These are phyloP conservation scores for Calephelis nemesis DNA, from an alignment of 1,140 invertebrate species.

Conservation along the genomic window DNA sequence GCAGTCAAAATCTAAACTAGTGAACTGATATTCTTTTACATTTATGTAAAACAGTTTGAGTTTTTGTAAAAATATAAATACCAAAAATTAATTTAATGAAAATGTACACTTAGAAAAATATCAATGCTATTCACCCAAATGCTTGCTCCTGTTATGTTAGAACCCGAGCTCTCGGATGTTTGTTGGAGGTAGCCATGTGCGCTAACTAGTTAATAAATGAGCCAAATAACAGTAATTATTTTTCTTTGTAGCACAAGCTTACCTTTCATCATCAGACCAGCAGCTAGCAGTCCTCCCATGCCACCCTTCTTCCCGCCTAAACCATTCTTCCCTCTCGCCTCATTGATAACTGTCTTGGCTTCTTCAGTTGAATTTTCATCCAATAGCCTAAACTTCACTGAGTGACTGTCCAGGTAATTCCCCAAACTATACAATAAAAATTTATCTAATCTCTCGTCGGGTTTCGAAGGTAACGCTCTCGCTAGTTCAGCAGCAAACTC, in stretches of 20 bases:
- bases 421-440: conserved; percentile 86
- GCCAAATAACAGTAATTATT: too few relatives aligned
- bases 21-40: too few relatives aligned
- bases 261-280: conserved; percentile 84
- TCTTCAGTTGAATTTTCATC: conserved; percentile 82
- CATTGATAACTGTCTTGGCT: conserved; percentile 72
- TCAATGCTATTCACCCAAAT: too few relatives aligned
- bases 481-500: conserved; percentile 86
- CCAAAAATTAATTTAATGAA: too few relatives aligned
- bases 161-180: too few relatives aligned
- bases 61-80: too few relatives aligned
- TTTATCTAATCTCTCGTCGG: conserved; percentile 87
- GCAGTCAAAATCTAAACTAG: too few relatives aligned
- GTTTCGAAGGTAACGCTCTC: conserved; percentile 86
- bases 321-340: conserved; percentile 70
- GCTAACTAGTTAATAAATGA: too few relatives aligned
- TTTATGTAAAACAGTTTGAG: too few relatives aligned
- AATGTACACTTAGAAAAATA: too few relatives aligned
- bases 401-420: conserved; percentile 85
- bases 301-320: conserved; percentile 72
- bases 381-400: conserved; percentile 85
- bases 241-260: conserved; percentile 28
- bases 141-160: too few relatives aligned
- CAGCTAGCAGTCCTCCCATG: conserved; percentile 80
- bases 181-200: too few relatives aligned